Conservation (phyloP, 2,797 vertebrate species). For the Lacerta viridis region DNA sequence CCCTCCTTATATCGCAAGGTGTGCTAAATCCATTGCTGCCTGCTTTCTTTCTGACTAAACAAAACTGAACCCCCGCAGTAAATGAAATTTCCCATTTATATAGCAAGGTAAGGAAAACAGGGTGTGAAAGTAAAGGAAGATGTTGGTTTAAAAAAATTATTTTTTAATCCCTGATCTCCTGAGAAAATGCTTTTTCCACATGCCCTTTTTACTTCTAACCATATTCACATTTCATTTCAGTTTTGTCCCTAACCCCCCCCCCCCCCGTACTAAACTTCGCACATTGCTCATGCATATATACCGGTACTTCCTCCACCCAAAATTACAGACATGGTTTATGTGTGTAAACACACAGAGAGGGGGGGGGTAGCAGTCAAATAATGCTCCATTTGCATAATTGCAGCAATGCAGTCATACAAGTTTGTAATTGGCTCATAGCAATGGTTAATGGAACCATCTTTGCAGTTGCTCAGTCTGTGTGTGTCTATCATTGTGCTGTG, state of each 20-base stretch:
- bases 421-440: constrained; percentile 4
- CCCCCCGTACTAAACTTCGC: neutral
- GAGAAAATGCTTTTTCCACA: neutral
- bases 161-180: neutral
- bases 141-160: neutral
- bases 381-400: neutral
- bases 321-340: neutral
- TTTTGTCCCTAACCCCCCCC: neutral
- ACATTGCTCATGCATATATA: neutral
- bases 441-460: neutral
- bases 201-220: neutral
- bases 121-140: neutral
- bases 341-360: too few relatives aligned
- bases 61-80: neutral
- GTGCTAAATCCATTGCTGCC: neutral
- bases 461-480: constrained; percentile 11
- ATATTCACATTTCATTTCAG: neutral
- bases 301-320: neutral
- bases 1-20: neutral
- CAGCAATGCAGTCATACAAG: neutral
- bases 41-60: neutral
- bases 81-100: neutral
- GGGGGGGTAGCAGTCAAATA: neutral
- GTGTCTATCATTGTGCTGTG: neutral
- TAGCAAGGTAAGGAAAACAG: neutral